Evolutionary conservation across 2,888 invertebrate species (phyloP).

Genomic region (Abrostola triplasia): DNA sequence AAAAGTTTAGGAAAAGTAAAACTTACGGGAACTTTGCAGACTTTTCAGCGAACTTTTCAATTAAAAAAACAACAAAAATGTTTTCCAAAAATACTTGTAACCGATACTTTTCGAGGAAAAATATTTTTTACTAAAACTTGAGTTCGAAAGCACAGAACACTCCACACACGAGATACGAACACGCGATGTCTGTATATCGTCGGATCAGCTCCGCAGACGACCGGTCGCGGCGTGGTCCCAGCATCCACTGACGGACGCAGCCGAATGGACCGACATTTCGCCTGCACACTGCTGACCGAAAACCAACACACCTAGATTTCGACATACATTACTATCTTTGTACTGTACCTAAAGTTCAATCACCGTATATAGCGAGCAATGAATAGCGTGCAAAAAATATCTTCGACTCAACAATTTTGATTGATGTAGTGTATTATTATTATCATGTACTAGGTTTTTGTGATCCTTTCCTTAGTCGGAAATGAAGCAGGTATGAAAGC

Average conservation of each 20-base stretch:
- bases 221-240: slow-evolving; percentile 36
- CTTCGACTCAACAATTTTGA: background rate
- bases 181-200: slow-evolving; percentile 17
- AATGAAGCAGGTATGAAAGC: slow-evolving; percentile 15
- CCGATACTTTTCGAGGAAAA: background rate
- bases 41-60: slow-evolving; percentile 8
- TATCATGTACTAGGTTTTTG: slow-evolving; percentile 20
- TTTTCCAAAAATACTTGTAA: background rate
- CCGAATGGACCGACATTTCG: slow-evolving; percentile 45
- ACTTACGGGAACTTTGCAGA: slow-evolving; percentile 24
- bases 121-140: background rate
- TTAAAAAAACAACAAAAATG: background rate
- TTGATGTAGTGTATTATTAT: slow-evolving; percentile 4
- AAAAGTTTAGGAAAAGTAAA: slow-evolving; percentile 2
- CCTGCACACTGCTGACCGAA: slow-evolving; percentile 25
- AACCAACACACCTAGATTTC: slow-evolving; percentile 22
- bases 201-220: slow-evolving; percentile 20
- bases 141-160: slow-evolving; percentile 31
- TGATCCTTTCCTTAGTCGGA: slow-evolving; percentile 16
- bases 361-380: slow-evolving; percentile 7
- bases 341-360: background rate
- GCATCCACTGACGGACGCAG: slow-evolving; percentile 50
- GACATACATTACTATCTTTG: slow-evolving; percentile 11
- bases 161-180: slow-evolving; percentile 24
- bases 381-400: background rate